These are phyloP conservation scores for Brachionus calyciflorus DNA, from an alignment of 1,140 invertebrate genomes.

Conservation along the genomic window DNA sequence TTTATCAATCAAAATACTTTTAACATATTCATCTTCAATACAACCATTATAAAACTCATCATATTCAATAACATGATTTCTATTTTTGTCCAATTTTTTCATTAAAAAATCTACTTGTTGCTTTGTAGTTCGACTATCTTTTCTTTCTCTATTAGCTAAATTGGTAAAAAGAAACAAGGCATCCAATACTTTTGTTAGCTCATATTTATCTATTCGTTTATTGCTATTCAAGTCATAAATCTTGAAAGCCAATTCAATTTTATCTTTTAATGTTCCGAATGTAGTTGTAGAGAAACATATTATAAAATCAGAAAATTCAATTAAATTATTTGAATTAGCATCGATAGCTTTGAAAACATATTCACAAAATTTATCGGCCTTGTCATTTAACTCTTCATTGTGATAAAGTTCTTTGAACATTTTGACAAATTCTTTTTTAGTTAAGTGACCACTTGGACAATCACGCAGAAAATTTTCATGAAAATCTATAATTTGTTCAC, in stretches of 20 bases:
- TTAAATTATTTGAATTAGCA: background rate
- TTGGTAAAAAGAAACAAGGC: background rate
- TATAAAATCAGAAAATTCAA: constrained; percentile 34
- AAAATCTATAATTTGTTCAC: constrained; percentile 26
- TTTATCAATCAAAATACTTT: background rate
- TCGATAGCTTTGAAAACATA: constrained; percentile 23
- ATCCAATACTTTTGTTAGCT: background rate
- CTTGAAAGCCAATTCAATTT: constrained; percentile 33
- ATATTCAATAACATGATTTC: background rate
- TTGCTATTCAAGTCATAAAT: constrained; percentile 27
- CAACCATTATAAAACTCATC: background rate
- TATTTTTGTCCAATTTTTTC: constrained; percentile 14
- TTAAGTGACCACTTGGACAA: constrained; percentile 11
- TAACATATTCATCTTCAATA: background rate
- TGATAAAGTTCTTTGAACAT: background rate
- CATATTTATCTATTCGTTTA: background rate
- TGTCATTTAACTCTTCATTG: background rate
- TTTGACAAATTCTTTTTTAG: constrained; percentile 4
- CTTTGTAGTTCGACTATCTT: background rate
- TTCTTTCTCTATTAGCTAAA: background rate
- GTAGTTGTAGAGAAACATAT: constrained; percentile 23
- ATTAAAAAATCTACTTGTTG: constrained; percentile 1
- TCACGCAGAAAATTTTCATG: constrained; percentile 7
- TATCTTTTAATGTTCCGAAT: background rate
- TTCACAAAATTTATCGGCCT: constrained; percentile 31